phyloP scores from a whole-genome alignment of 2,888 invertebrate species.

The Torymus auratus region DNA sequence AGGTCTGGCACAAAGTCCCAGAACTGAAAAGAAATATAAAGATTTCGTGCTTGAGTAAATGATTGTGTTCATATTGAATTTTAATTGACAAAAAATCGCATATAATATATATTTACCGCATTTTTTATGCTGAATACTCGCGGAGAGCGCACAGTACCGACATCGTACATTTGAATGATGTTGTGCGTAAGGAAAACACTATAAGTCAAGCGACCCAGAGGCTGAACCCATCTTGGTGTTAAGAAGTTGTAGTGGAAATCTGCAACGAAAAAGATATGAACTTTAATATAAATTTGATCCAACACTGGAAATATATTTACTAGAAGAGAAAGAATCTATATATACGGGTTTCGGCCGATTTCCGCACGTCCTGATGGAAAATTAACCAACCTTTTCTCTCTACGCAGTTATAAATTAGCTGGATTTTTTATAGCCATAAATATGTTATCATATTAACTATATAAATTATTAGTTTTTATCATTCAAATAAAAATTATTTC shows the following conservation, averaged over 20 bases:
- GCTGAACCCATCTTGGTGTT: conserved; percentile 67
- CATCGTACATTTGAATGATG: conserved; percentile 64
- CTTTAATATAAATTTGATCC: background rate
- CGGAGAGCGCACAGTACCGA: conserved; percentile 63
- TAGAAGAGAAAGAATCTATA: too few species aligned
- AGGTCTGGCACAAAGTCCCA: conserved; percentile 66
- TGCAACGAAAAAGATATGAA: conserved; percentile 49
- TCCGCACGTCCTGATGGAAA: too few species aligned
- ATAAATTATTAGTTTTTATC: too few species aligned
- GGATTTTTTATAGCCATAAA: too few species aligned
- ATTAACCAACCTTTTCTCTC: too few species aligned
- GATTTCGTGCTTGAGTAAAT: background rate
- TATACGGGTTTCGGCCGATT: too few species aligned
- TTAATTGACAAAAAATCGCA: background rate
- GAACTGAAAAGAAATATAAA: conserved; percentile 59
- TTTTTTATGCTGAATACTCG: conserved; percentile 62
- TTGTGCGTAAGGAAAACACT: conserved; percentile 67
- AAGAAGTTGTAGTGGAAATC: conserved; percentile 66
- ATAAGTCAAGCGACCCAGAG: conserved; percentile 67
- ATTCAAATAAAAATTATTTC: too few species aligned
- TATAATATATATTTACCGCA: conserved; percentile 59
- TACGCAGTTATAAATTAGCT: too few species aligned
- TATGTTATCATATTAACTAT: too few species aligned
- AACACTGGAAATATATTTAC: background rate
- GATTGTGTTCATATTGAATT: background rate